phyloP scores from a whole-genome alignment of 2,797 vertebrate genomes.

The Brachymystax lenok region DNA sequence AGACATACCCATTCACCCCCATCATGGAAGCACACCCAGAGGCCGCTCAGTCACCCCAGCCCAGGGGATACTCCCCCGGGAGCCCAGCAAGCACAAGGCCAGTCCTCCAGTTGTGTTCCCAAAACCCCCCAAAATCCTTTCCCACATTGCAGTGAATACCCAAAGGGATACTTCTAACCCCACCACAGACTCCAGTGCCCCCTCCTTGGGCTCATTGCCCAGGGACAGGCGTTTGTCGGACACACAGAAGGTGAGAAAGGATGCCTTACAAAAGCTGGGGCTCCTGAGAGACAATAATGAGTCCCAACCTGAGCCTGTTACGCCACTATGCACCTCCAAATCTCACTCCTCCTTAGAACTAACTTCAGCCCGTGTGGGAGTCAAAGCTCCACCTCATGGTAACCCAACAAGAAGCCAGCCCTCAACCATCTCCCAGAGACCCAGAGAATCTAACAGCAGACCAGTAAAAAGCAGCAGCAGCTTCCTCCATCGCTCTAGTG shows the following conservation, averaged over 20 bases:
- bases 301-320: slow-evolving; percentile 22
- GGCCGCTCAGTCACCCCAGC: slow-evolving; percentile 23
- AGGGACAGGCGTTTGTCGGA: slow-evolving; percentile 49
- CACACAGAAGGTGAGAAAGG: slow-evolving; percentile 72
- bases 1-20: slow-evolving; percentile 16
- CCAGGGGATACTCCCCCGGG: background rate
- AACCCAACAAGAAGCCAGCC: slow-evolving; percentile 50
- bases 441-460: slow-evolving; percentile 41
- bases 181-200: slow-evolving; percentile 12
- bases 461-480: slow-evolving; percentile 54
- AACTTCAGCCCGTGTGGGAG: slow-evolving; percentile 25
- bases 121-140: slow-evolving; percentile 81
- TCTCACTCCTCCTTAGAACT: slow-evolving; percentile 26
- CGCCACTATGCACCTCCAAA: slow-evolving; percentile 11
- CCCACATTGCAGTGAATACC: slow-evolving; percentile 72
- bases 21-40: slow-evolving; percentile 26
- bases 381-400: slow-evolving; percentile 18
- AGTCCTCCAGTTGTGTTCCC: slow-evolving; percentile 79
- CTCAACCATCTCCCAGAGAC: slow-evolving; percentile 38
- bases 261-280: slow-evolving; percentile 89
- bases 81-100: slow-evolving; percentile 30
- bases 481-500: slow-evolving; percentile 49
- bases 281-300: slow-evolving; percentile 74
- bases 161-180: slow-evolving; percentile 23
- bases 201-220: slow-evolving; percentile 15